Conservation (phyloP, 2,888 invertebrate species). For the Stenodera caucasica region DNA sequence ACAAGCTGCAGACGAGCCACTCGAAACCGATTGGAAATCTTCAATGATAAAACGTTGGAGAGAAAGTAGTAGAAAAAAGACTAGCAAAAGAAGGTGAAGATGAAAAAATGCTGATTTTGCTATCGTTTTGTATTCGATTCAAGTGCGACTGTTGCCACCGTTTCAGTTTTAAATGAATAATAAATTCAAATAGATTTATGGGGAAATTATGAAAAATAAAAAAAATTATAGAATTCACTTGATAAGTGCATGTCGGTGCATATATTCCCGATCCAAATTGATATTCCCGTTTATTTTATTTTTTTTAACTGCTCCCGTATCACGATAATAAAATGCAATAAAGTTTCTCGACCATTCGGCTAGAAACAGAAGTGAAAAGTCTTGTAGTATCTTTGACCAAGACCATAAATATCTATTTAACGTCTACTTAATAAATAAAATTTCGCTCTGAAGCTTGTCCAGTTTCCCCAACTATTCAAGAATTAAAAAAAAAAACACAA, state of each 20-base stretch:
- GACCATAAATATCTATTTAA: conserved; percentile 26
- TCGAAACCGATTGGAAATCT: not conserved
- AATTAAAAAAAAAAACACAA: too few relatives aligned
- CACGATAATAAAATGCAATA: not conserved
- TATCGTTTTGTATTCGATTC: conserved; percentile 41
- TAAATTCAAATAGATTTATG: not conserved
- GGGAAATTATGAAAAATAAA: too few relatives aligned
- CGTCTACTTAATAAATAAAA: conserved; percentile 10
- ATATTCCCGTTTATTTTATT: too few relatives aligned
- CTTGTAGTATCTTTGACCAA: conserved; percentile 21
- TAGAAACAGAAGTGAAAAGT: conserved; percentile 23
- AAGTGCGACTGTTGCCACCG: not conserved
- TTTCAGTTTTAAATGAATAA: not conserved
- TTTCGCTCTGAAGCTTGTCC: not conserved
- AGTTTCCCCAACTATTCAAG: not conserved
- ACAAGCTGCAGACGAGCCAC: not conserved
- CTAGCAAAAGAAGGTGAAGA: not conserved
- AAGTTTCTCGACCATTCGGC: not conserved
- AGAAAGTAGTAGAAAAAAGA: not conserved
- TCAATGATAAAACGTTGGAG: not conserved
- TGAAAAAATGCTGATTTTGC: conserved; percentile 42
- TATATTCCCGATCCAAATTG: too few relatives aligned
- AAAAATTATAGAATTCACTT: too few relatives aligned
- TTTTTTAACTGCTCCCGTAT: too few relatives aligned
- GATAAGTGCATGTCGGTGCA: too few relatives aligned